Conservation (phyloP, 2,113 vertebrate species). For the Paramisgurnus dabryanus region DNA sequence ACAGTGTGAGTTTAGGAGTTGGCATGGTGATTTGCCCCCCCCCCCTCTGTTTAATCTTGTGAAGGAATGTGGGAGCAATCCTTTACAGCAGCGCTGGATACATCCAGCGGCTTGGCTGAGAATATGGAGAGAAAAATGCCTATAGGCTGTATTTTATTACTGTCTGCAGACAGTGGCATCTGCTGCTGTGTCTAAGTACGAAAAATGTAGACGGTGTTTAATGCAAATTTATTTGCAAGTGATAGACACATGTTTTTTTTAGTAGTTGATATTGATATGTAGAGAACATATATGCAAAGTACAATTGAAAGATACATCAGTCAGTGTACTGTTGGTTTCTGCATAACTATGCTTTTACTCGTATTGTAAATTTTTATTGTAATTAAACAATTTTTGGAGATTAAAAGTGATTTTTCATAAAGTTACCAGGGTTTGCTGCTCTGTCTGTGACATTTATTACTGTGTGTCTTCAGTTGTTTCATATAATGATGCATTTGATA, state of each 20-base stretch:
- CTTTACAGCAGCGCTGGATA: slow-evolving; percentile 17
- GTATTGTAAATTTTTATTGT: background rate
- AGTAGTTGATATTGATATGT: no score
- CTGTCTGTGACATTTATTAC: background rate
- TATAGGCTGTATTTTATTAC: background rate
- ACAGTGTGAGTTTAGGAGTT: slow-evolving; percentile 24
- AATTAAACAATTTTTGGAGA: background rate
- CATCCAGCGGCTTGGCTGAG: background rate
- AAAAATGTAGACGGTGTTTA: no score
- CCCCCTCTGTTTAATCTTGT: slow-evolving; percentile 38
- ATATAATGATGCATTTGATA: slow-evolving; percentile 10
- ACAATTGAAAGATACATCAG: no score
- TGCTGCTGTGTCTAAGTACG: no score
- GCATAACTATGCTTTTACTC: background rate
- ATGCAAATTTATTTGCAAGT: no score
- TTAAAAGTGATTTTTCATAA: background rate
- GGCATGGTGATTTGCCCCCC: slow-evolving; percentile 27
- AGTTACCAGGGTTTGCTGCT: background rate
- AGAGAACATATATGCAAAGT: no score
- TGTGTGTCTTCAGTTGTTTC: background rate
- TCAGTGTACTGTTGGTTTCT: no score
- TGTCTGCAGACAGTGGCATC: no score
- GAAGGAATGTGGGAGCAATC: slow-evolving; percentile 47
- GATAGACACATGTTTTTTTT: no score
- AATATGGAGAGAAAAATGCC: background rate